Percentiles rank a stretch among this genome's conserved stretches.
Evolutionary conservation across 2,113 vertebrate genomes (phyloP).

Genomic region (Collichthys lucidus): DNA sequence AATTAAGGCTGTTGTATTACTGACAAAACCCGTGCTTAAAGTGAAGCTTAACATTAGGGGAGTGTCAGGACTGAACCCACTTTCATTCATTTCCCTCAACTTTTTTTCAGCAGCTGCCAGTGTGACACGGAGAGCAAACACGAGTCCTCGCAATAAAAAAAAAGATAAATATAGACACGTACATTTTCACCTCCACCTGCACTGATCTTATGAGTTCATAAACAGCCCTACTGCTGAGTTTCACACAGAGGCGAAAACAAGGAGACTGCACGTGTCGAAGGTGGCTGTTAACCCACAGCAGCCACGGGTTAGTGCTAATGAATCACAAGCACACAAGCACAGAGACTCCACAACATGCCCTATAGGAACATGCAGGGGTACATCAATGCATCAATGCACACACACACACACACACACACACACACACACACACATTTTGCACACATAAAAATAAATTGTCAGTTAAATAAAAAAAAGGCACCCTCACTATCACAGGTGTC

Average conservation of each 20-base stretch:
- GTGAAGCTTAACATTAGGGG: slow-evolving; percentile 31
- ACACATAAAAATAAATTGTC: not conserved
- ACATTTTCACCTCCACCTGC: slow-evolving; percentile 11
- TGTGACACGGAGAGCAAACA: not conserved
- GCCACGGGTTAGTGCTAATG: slow-evolving; percentile 2
- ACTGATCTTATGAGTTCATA: slow-evolving; percentile 6
- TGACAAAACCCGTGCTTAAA: slow-evolving; percentile 28
- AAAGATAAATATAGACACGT: not conserved
- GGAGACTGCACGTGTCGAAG: not conserved
- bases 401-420: no score
- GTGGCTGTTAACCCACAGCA: slow-evolving; percentile 1
- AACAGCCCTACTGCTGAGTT: slow-evolving; percentile 15
- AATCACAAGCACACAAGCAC: not conserved
- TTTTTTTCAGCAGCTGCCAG: slow-evolving; percentile 9
- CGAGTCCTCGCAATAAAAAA: not conserved
- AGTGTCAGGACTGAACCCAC: slow-evolving; percentile 27
- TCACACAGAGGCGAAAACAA: slow-evolving; percentile 2
- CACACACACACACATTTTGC: not conserved
- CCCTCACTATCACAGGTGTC: no score
- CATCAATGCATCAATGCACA: no score
- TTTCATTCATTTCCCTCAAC: slow-evolving; percentile 16
- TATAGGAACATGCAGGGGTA: not conserved
- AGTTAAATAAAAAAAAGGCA: not conserved
- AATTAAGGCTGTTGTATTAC: slow-evolving; percentile 5
- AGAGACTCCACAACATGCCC: not conserved